A percentile compares a stretch with the other conserved stretches of the same genome.
phyloP scores from a whole-genome alignment of 2,113 vertebrate species.

The Machaerirhynchus nigripectus region DNA sequence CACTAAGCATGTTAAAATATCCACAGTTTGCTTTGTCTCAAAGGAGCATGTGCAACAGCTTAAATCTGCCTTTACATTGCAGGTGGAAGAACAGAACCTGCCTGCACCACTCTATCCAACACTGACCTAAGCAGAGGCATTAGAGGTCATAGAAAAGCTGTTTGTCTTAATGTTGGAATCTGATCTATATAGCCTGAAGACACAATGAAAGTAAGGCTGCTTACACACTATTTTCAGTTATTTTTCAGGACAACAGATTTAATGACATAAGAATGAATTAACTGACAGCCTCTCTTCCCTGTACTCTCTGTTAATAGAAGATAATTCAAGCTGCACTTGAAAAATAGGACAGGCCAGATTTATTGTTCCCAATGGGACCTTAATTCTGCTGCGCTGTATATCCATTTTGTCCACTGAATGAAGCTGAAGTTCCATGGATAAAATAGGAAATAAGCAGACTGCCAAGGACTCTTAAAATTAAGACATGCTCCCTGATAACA shows the following conservation, averaged over 20 bases:
- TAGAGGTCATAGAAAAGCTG: neutral
- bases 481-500: neutral
- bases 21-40: neutral
- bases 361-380: neutral
- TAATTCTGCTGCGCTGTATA: neutral
- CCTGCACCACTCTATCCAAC: neutral
- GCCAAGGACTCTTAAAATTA: neutral
- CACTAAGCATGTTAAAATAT: neutral
- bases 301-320: neutral
- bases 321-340: neutral
- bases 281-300: neutral
- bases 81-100: neutral
- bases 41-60: neutral
- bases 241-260: slow-evolving; percentile 3
- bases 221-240: neutral
- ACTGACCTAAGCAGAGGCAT: neutral
- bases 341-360: slow-evolving; percentile 9
- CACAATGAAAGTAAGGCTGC: neutral
- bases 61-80: neutral
- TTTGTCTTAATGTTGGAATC: neutral
- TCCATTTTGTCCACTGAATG: neutral
- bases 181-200: neutral
- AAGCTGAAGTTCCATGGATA: neutral
- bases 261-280: neutral
- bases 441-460: neutral